A percentile compares a stretch with the other conserved stretches of the same genome.
Evolutionary conservation across 1,140 invertebrate species (phyloP).

Genomic region (Phortica variegata): DNA sequence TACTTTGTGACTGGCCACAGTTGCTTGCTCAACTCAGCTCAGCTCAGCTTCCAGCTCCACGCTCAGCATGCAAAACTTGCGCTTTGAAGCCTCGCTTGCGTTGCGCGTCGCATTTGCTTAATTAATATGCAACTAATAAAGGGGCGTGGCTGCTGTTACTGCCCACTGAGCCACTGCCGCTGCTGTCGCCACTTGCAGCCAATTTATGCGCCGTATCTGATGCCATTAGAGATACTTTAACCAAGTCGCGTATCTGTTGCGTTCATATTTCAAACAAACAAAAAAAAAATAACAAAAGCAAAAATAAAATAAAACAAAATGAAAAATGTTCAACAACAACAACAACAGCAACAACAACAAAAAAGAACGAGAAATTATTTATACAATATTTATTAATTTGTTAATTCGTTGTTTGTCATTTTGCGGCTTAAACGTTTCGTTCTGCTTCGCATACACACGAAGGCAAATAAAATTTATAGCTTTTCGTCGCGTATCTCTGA

Average conservation of each 20-base stretch:
- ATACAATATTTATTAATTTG: constrained; percentile 57
- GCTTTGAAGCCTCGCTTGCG: background rate
- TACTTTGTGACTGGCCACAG: too few relatives aligned
- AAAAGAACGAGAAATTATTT: constrained; percentile 28
- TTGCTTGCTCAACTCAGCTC: too few relatives aligned
- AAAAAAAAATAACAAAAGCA: constrained; percentile 13
- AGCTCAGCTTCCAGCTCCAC: too few relatives aligned
- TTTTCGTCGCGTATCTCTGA: too few relatives aligned
- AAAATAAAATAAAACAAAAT: constrained; percentile 11
- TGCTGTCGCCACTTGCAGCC: constrained; percentile 25
- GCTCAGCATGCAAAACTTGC: too few relatives aligned
- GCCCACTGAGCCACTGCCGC: constrained; percentile 35
- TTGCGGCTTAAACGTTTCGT: constrained; percentile 55
- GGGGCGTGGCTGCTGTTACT: constrained; percentile 1
- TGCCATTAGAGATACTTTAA: constrained; percentile 20
- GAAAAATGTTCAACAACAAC: too few relatives aligned
- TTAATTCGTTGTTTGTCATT: constrained; percentile 56
- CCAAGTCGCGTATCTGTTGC: background rate
- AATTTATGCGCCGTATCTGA: constrained; percentile 43
- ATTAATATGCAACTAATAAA: constrained; percentile 19
- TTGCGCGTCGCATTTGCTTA: constrained; percentile 10
- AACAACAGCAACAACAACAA: background rate
- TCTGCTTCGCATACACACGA: too few relatives aligned
- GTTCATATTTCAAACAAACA: constrained; percentile 14
- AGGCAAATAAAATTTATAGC: constrained; percentile 50